Evolutionary conservation across 2,888 invertebrate species (phyloP).

Genomic region (Auanema freiburgensis): DNA sequence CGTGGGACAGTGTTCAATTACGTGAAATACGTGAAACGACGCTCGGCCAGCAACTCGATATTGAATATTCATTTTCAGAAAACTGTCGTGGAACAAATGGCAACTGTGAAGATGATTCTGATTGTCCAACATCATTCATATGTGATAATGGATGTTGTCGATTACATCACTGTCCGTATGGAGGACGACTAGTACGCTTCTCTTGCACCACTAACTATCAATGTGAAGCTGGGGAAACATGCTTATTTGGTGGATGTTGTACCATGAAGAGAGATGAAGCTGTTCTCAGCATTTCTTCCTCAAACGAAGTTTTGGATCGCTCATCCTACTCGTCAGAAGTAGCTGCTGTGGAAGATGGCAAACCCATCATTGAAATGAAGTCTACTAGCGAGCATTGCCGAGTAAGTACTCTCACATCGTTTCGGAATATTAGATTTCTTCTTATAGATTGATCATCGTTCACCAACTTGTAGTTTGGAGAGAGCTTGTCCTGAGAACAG

Average conservation of each 20-base stretch:
- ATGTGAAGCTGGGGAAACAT: constrained; percentile 38
- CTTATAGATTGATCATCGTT: constrained; percentile 28
- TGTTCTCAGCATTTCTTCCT: not conserved
- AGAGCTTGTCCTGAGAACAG: constrained; percentile 44
- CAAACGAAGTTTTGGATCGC: not conserved
- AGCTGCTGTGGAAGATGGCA: not conserved
- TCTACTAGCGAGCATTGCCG: constrained; percentile 19
- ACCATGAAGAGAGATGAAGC: not conserved
- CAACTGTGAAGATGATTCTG: constrained; percentile 30
- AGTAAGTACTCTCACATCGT: not conserved
- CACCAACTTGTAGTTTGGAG: constrained; percentile 36
- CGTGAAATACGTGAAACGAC: not conserved
- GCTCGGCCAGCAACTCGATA: too few relatives aligned
- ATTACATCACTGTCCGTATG: constrained; percentile 39
- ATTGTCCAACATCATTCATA: constrained; percentile 47
- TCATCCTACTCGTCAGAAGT: not conserved
- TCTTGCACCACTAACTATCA: constrained; percentile 39
- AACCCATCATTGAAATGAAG: not conserved
- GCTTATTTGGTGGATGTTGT: constrained; percentile 49
- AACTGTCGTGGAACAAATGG: constrained; percentile 35
- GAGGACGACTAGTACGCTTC: constrained; percentile 24
- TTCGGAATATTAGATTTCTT: not conserved
- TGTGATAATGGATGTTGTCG: constrained; percentile 46
- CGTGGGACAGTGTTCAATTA: not conserved
- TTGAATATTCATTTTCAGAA: constrained; percentile 22